Evolutionary conservation across 2,797 vertebrate genomes (phyloP), one percentile per base, ranked within the genome.

Genomic region (Cygnus olor): DNA sequence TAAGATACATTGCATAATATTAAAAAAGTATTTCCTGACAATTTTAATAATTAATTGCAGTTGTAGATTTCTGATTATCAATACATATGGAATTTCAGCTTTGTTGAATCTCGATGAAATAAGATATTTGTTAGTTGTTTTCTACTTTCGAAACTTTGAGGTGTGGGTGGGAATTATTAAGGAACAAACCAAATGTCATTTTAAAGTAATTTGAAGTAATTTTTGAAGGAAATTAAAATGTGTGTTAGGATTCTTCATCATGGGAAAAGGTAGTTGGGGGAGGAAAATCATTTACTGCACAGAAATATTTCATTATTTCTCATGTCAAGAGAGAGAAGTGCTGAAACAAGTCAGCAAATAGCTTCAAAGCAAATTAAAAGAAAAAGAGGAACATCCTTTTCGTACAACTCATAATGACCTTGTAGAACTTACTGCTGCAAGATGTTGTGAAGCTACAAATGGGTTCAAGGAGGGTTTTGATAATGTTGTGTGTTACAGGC

Each of bases 361-460:
- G 58, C 19, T 86, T 80, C 11, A 72, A 68, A 86, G 22, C 19
- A 49, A 56, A 51, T 53, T 11, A 13, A 30, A 77, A 61, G 53
- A 54, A 54, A 25, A 45, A 24, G 19, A 36, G 12, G 1, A 63
- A 45, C 7, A 28, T 40, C 10, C 1, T 12, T 28, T 40, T 10
- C 1, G 9, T 28, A 25, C 19, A 64, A 5, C 17, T 71, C 0
- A 0, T 9, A 65, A 49, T 0, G 0, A 15, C 5, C 3, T 12
- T 80, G 27, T 81, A 58, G 54, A 74, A 45, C 27, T 60, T 51
- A 3, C 6, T 79, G 11, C 19, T 71, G 16, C 58, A 61, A 17
- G 64, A 8, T 47, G 30, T 45, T 64, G 13, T 13, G 30, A 12
- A 45, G 40, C 32, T 70, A 6, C 40, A 27, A 22, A 19, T 24